Percentiles rank a stretch among this genome's conserved stretches.
Evolutionary conservation across 1,140 invertebrate genomes (phyloP).

Genomic region (Musca domestica): DNA sequence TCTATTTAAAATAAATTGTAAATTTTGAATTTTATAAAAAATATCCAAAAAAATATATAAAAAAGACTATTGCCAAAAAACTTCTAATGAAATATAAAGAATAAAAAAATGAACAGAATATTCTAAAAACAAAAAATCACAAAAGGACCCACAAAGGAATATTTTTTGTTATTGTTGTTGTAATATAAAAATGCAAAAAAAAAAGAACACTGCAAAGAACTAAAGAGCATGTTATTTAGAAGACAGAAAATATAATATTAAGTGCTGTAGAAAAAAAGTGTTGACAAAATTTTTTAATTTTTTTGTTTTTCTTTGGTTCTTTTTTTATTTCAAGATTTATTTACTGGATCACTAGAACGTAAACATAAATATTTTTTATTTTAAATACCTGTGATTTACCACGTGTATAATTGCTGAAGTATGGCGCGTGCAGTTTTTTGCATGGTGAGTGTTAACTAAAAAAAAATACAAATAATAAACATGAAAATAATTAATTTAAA

Average conservation of each 20-base stretch:
- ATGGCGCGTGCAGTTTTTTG: conserved; percentile 52
- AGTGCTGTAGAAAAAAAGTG: not conserved
- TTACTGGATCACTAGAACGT: conserved; percentile 38
- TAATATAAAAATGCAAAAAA: not conserved
- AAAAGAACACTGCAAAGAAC: not conserved
- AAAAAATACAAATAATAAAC: not conserved
- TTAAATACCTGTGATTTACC: conserved; percentile 43
- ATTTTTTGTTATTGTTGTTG: conserved; percentile 3
- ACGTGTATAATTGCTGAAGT: conserved; percentile 33
- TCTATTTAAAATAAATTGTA: conserved; percentile 34
- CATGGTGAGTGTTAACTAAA: conserved; percentile 48
- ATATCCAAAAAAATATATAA: conserved; percentile 19
- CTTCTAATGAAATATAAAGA: not conserved
- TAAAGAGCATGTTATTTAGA: conserved; percentile 8
- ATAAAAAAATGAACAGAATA: conserved; percentile 14
- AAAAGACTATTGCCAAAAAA: not conserved
- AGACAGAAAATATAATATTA: conserved; percentile 10
- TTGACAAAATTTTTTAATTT: conserved; percentile 21
- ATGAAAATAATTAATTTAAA: too few relatives aligned
- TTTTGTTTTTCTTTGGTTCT: conserved; percentile 21
- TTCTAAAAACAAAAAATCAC: not conserved
- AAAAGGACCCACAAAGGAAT: conserved; percentile 18
- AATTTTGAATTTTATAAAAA: conserved; percentile 25
- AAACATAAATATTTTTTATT: conserved; percentile 29
- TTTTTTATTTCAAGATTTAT: conserved; percentile 39